Percentiles rank a stretch among this genome's conserved stretches.
These are phyloP conservation scores for Drosophila demipolita DNA, from an alignment of 2,888 invertebrate species.

Conservation along the genomic window DNA sequence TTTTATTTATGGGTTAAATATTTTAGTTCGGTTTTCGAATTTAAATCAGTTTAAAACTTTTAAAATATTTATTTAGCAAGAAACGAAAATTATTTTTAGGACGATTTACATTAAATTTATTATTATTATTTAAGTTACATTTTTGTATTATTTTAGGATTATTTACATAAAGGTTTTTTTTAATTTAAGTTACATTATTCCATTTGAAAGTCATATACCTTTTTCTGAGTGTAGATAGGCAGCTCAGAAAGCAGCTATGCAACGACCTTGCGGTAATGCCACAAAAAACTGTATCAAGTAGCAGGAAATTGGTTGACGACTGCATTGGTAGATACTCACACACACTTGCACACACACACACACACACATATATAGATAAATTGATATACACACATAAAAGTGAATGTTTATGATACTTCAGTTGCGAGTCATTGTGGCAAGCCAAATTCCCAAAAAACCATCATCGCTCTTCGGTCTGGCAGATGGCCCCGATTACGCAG, in stretches of 20 bases:
- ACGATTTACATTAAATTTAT: neutral
- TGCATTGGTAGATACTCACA: constrained; percentile 45
- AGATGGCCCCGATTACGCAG: constrained; percentile 66
- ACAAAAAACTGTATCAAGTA: constrained; percentile 74
- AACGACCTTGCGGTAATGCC: constrained; percentile 67
- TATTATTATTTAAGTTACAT: no score
- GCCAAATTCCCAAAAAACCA: constrained; percentile 49
- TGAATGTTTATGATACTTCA: constrained; percentile 78
- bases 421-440: constrained; percentile 66
- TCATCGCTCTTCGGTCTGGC: constrained; percentile 34
- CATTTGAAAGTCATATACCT: neutral
- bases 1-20: neutral
- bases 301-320: constrained; percentile 77
- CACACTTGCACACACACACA: neutral
- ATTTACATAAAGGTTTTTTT: neutral
- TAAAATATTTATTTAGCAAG: neutral
- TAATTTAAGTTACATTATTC: neutral
- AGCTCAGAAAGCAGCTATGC: constrained; percentile 48
- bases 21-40: neutral
- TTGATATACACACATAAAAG: constrained; percentile 52
- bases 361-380: neutral
- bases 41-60: no score
- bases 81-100: neutral
- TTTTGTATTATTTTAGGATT: neutral
- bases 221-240: neutral